A percentile compares a stretch with the other conserved stretches of the same genome.
Conservation (phyloP, 2,797 vertebrate genomes). For the Labeo calbasu region DNA sequence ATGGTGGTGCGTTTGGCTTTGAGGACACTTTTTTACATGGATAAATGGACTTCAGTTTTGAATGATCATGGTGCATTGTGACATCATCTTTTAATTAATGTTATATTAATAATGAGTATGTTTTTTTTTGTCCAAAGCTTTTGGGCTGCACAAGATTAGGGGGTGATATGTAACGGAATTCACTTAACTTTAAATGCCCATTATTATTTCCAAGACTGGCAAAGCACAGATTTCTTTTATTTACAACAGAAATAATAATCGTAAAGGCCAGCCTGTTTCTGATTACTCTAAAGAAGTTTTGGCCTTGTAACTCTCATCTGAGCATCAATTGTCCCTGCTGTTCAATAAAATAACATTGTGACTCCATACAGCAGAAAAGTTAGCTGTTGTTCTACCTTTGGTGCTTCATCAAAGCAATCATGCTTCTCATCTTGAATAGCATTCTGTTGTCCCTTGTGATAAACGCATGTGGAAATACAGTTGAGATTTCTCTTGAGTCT, state of each 20-base stretch:
- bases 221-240: background rate
- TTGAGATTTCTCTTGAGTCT: slow-evolving; percentile 47
- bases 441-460: background rate
- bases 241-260: background rate
- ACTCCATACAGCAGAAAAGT: background rate
- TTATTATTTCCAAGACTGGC: background rate
- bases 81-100: slow-evolving; percentile 8
- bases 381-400: background rate
- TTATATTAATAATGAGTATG: background rate
- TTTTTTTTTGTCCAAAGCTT: background rate
- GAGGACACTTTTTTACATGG: background rate
- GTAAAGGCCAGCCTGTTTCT: background rate
- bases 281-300: background rate
- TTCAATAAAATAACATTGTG: background rate
- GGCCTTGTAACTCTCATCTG: background rate
- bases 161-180: background rate
- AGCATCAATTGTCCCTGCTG: background rate
- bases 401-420: background rate
- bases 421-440: background rate
- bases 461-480: slow-evolving; percentile 26
- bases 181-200: background rate
- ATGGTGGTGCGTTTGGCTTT: background rate
- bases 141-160: background rate
- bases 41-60: background rate
- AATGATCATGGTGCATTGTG: background rate